These are phyloP conservation scores for Ceratina calcarata DNA, from an alignment of 1,140 invertebrate genomes.

Conservation along the genomic window DNA sequence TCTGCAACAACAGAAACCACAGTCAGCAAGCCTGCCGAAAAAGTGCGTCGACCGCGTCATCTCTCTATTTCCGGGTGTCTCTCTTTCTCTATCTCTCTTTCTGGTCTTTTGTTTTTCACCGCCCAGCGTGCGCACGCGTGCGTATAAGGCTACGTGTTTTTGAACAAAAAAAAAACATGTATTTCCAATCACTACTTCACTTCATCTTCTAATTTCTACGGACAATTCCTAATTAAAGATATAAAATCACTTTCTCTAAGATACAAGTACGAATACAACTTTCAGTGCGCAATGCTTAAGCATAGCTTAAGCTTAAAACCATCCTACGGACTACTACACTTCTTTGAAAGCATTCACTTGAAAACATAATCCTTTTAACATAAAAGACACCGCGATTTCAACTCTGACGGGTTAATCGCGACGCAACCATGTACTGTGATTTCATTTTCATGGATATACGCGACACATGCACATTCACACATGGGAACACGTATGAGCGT, in stretches of 20 bases:
- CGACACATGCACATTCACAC: not conserved
- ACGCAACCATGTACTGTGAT: not conserved
- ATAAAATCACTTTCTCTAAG: too few species aligned
- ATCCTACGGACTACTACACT: too few species aligned
- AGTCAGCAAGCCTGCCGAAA: constrained; percentile 75
- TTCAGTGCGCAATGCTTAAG: too few species aligned
- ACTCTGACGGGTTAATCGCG: not conserved
- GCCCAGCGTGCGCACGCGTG: constrained; percentile 41
- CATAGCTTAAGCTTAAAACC: too few species aligned
- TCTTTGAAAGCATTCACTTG: too few species aligned
- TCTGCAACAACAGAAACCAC: constrained; percentile 83
- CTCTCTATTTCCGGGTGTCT: constrained; percentile 57
- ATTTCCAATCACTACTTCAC: too few species aligned
- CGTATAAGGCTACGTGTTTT: constrained; percentile 52
- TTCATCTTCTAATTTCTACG: too few species aligned
- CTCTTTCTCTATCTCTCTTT: not conserved
- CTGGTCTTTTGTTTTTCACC: not conserved
- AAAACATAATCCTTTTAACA: too few species aligned
- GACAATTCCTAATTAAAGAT: too few species aligned
- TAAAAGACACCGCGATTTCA: not conserved
- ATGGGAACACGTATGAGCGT: not conserved
- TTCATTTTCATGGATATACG: not conserved
- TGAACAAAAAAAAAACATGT: too few species aligned
- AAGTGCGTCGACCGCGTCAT: constrained; percentile 53
- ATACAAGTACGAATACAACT: too few species aligned